Evolutionary conservation across 2,888 invertebrate genomes (phyloP).

Genomic region (Apodemia mormo): DNA sequence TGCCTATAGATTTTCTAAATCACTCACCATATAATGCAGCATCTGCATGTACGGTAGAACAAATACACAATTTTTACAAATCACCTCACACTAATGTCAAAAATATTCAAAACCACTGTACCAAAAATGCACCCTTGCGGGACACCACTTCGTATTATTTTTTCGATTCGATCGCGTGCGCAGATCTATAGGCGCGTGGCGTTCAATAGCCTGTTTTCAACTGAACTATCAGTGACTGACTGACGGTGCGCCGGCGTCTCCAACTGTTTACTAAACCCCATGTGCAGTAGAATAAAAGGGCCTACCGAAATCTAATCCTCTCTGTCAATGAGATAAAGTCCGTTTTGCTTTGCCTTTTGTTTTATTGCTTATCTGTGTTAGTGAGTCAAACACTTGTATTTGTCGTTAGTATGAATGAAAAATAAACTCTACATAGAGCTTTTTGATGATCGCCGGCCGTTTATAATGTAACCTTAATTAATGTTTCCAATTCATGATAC

Average conservation of each 20-base stretch:
- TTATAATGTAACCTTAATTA: slow-evolving; percentile 77
- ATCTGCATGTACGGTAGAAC: slow-evolving; percentile 61
- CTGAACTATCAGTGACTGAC: slow-evolving; percentile 58
- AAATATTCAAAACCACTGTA: slow-evolving; percentile 53
- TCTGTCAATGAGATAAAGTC: background rate
- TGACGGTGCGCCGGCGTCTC: slow-evolving; percentile 64
- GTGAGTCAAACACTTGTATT: slow-evolving; percentile 74
- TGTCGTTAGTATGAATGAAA: slow-evolving; percentile 77
- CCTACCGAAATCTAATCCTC: slow-evolving; percentile 48
- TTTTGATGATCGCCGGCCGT: slow-evolving; percentile 67
- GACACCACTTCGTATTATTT: slow-evolving; percentile 51
- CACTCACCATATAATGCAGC: slow-evolving; percentile 73
- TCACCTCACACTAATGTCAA: slow-evolving; percentile 48
- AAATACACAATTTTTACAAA: slow-evolving; percentile 47
- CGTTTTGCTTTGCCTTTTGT: slow-evolving; percentile 36
- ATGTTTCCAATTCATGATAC: slow-evolving; percentile 62
- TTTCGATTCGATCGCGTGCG: slow-evolving; percentile 61
- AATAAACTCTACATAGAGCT: slow-evolving; percentile 72
- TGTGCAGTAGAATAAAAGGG: slow-evolving; percentile 63
- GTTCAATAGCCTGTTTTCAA: slow-evolving; percentile 59
- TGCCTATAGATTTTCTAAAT: slow-evolving; percentile 58
- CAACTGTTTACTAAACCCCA: slow-evolving; percentile 74
- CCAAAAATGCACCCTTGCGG: slow-evolving; percentile 59
- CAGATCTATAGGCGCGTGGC: slow-evolving; percentile 59
- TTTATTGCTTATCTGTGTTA: slow-evolving; percentile 66